Evolutionary conservation across 2,113 vertebrate genomes (phyloP).

Genomic region (Myotis brandtii): DNA sequence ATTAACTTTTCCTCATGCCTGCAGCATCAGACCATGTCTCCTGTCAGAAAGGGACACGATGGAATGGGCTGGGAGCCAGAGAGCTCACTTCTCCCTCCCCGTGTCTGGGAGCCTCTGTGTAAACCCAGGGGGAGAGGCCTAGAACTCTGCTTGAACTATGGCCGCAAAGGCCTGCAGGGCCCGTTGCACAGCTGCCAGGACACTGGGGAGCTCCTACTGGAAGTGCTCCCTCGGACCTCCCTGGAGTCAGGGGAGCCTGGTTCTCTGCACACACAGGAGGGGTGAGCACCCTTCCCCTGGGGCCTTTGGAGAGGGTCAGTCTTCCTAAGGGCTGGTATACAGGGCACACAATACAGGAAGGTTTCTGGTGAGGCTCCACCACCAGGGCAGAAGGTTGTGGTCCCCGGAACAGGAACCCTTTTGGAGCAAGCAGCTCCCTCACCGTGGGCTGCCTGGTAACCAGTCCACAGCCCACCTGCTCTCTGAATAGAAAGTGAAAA

Average conservation of each 20-base stretch:
- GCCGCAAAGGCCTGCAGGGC: not conserved
- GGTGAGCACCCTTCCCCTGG: not conserved
- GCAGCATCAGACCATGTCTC: not conserved
- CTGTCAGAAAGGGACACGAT: not conserved
- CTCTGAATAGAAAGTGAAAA: constrained; percentile 9
- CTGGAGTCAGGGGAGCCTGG: not conserved
- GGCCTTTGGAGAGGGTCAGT: not conserved
- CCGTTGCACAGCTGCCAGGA: not conserved
- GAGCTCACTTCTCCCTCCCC: not conserved
- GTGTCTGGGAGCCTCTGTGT: not conserved
- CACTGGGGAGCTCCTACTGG: not conserved
- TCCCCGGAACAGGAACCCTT: not conserved
- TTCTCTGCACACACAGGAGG: not conserved
- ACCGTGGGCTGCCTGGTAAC: not conserved
- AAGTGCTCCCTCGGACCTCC: not conserved
- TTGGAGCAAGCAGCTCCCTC: not conserved
- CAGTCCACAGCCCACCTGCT: not conserved
- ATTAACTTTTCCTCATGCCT: not conserved
- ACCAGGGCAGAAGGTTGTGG: not conserved
- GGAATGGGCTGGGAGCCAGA: not conserved
- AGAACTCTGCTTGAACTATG: not conserved
- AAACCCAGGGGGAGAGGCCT: not conserved
- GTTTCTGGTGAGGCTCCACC: not conserved
- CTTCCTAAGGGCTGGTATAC: too few species aligned
- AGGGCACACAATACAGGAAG: too few species aligned